A percentile compares a stretch with the other conserved stretches of the same genome.
phyloP scores from a whole-genome alignment of 2,888 invertebrate species.

The Epirrhoe tristata region DNA sequence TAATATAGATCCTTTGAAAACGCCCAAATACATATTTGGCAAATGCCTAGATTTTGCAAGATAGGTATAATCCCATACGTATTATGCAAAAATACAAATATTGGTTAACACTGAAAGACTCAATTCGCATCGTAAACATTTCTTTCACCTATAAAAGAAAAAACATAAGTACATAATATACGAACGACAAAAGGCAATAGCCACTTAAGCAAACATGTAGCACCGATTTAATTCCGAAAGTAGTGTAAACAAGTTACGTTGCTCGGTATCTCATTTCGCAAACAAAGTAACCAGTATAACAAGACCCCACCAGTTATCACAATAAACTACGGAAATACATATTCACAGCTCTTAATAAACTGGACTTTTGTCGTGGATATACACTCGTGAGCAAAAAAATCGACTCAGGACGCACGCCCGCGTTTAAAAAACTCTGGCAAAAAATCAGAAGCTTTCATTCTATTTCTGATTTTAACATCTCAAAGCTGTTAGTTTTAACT shows the following conservation, averaged over 20 bases:
- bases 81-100: too few species aligned
- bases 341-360: slow-evolving; percentile 61
- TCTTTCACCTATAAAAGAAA: neutral
- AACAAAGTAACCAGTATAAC: slow-evolving; percentile 58
- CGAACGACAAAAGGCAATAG: slow-evolving; percentile 51
- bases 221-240: slow-evolving; percentile 79
- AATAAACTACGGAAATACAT: slow-evolving; percentile 54
- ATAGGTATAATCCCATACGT: too few species aligned
- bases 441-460: too few species aligned
- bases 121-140: neutral
- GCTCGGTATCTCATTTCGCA: slow-evolving; percentile 36
- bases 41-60: too few species aligned
- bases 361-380: slow-evolving; percentile 57
- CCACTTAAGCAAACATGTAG: slow-evolving; percentile 65
- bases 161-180: slow-evolving; percentile 29
- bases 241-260: slow-evolving; percentile 77
- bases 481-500: too few species aligned
- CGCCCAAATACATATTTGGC: too few species aligned
- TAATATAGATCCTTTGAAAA: too few species aligned
- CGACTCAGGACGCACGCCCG: too few species aligned
- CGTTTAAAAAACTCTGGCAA: too few species aligned
- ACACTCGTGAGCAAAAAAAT: too few species aligned
- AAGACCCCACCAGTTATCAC: slow-evolving; percentile 44
- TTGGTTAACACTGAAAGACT: neutral
- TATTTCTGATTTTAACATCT: too few species aligned